Conservation (phyloP, 2,797 vertebrate genomes). For the Otus scops region DNA sequence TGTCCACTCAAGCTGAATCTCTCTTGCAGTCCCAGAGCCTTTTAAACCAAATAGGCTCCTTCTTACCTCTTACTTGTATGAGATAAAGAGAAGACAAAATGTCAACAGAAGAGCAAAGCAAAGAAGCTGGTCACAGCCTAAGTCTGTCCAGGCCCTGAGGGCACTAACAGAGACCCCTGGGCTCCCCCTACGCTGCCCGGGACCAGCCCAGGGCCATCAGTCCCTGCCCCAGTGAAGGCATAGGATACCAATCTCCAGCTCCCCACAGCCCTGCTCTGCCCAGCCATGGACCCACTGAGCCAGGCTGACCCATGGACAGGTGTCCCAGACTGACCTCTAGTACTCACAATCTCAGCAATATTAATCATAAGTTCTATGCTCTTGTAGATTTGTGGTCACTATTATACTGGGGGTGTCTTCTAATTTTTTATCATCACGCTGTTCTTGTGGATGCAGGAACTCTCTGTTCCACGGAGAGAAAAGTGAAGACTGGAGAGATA, state of each 20-base stretch:
- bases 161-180: not conserved
- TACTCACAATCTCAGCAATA: not conserved
- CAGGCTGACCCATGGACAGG: not conserved
- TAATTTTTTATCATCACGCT: not conserved
- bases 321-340: not conserved
- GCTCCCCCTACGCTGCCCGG: not conserved
- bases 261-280: not conserved
- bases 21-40: not conserved
- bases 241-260: not conserved
- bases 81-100: not conserved
- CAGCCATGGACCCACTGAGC: fast-evolving
- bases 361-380: not conserved
- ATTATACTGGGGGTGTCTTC: not conserved
- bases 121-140: not conserved
- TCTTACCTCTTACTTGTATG: not conserved
- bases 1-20: fast-evolving
- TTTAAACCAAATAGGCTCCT: not conserved
- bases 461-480: not conserved
- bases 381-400: not conserved
- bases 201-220: not conserved
- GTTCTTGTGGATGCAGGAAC: not conserved
- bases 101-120: not conserved
- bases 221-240: not conserved
- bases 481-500: not conserved
- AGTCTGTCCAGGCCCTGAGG: not conserved